Base-by-base conservation (phyloP, 2,797 vertebrate species). In the Sylvilagus floridanus region DNA sequence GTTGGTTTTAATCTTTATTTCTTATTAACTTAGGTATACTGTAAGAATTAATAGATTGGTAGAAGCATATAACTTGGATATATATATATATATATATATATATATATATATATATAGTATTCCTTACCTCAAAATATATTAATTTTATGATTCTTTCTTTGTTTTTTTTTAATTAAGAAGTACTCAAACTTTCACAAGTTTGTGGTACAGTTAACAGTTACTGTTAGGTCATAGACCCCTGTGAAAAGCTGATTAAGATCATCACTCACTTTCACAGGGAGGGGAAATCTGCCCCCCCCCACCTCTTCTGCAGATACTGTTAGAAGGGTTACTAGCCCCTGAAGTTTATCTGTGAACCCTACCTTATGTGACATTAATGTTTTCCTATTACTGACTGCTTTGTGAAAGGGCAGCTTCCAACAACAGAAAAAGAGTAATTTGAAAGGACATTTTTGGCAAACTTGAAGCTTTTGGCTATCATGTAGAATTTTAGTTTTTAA, bases 1-100 rank as follows among this genome's bases (percentile, higher is more conserved):
- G 98, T 98, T 97, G 78, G 98, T 98, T 69, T 97, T 94, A 96
- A 66, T 88, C n/a, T 81, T 82, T 76, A 32, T 79, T 95, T 96
- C 63, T 86, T 77, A 7, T 65, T 93, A 71, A 79, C 17, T 73
- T 93, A 16, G 17, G 52, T 4, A 21, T 8, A 28, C 30, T 75
- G 6, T 60, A 73, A 78, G n/a, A 76, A 82, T 52, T 62, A 37
- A 47, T 60, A 10, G 50, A 42, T 65, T 71, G n/a, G n/a, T 77
- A 28, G 50, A 81, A 85, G 12, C 63, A 84, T 35, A 35, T 71
- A 50, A 47, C 42, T 47, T 63, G 88, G 30, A 88, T 42, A 72
- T 82, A 28, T 42, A 30, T 17, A 52, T 35, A 35, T 35, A 35
- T 35, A 35, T 35, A 28, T 42, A 30, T 17, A 52, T 82, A 28